phyloP scores from a whole-genome alignment of 2,888 invertebrate species.

The Phoenoteleia sp. region DNA sequence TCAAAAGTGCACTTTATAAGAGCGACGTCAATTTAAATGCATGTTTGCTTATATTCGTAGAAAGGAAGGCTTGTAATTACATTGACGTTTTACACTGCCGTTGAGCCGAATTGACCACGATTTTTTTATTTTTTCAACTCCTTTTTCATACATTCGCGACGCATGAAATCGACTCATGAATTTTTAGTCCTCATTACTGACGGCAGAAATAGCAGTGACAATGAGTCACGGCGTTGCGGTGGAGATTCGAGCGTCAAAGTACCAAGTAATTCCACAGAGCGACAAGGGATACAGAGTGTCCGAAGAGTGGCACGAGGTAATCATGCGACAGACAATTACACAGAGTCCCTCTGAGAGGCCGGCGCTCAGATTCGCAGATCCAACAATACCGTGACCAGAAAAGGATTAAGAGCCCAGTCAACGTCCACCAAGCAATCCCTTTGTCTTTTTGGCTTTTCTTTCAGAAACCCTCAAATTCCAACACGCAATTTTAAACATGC shows the following conservation, averaged over 20 bases:
- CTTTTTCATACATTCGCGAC: not conserved
- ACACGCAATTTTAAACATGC: conserved; percentile 4
- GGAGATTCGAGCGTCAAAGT: conserved; percentile 60
- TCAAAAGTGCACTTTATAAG: conserved; percentile 63
- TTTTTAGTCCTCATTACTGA: conserved; percentile 67
- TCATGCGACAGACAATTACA: conserved; percentile 81
- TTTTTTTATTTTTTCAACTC: not conserved
- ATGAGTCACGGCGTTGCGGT: conserved; percentile 34
- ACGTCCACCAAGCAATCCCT: conserved; percentile 75
- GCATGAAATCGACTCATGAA: conserved; percentile 54
- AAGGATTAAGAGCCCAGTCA: conserved; percentile 80
- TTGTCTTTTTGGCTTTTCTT: conserved; percentile 79
- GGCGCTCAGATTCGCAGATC: conserved; percentile 69
- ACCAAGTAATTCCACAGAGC: conserved; percentile 66
- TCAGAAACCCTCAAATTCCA: conserved; percentile 75
- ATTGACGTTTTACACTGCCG: conserved; percentile 24
- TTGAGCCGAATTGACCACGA: conserved; percentile 14
- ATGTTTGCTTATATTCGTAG: conserved; percentile 18
- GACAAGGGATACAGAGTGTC: conserved; percentile 40
- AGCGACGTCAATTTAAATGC: conserved; percentile 37
- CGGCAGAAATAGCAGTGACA: conserved; percentile 23
- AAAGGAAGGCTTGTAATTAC: conserved; percentile 41
- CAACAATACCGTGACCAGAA: conserved; percentile 71
- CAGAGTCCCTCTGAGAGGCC: conserved; percentile 77
- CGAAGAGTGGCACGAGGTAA: conserved; percentile 75